Conservation (phyloP, 2,113 vertebrate genomes). For the Cyprinodon variegatus region DNA sequence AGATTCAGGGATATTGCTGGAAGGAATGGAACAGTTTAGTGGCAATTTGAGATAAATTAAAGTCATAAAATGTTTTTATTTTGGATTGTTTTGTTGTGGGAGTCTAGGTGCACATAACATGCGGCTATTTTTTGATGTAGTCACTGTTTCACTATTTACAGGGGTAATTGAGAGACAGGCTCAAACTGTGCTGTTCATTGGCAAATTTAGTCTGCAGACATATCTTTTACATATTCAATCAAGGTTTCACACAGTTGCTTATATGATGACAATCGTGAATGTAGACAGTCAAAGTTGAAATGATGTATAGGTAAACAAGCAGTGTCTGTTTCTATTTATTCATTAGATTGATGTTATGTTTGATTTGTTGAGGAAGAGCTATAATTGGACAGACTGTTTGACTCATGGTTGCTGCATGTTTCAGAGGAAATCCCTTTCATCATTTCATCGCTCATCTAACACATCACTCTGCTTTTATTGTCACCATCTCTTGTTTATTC, state of each 20-base stretch:
- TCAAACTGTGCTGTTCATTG: neutral
- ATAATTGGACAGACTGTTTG: slow-evolving; percentile 68
- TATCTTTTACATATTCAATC: no score
- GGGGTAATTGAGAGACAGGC: neutral
- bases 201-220: neutral
- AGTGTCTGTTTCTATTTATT: slow-evolving; percentile 10
- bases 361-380: slow-evolving; percentile 32
- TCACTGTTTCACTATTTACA: neutral
- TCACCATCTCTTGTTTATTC: slow-evolving; percentile 30
- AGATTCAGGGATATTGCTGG: slow-evolving; percentile 4
- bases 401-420: slow-evolving; percentile 55
- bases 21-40: neutral
- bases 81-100: neutral
- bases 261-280: neutral
- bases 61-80: slow-evolving; percentile 8
- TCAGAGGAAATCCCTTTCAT: slow-evolving; percentile 69
- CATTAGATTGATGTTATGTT: slow-evolving; percentile 14
- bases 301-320: neutral
- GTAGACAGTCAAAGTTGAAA: slow-evolving; percentile 6
- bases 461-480: slow-evolving; percentile 38
- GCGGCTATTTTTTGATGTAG: neutral
- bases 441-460: slow-evolving; percentile 56
- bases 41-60: neutral
- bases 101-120: neutral
- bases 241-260: neutral